These are phyloP conservation scores for Aldabrachelys gigantea DNA, from an alignment of 2,113 vertebrate species.

Conservation along the genomic window DNA sequence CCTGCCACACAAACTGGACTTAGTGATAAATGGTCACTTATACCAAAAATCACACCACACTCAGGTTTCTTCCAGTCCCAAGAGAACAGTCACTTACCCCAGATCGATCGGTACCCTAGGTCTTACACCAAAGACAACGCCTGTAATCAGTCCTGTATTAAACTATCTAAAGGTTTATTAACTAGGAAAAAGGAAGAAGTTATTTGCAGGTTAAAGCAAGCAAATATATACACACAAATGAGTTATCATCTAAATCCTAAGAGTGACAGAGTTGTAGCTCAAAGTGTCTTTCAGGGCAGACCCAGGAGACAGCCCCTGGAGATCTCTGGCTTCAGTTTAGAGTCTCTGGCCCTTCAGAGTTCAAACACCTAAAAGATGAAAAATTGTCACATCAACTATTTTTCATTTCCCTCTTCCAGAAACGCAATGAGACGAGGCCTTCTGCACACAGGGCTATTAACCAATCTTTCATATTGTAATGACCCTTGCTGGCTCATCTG, in stretches of 20 bases:
- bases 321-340: background rate
- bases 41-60: background rate
- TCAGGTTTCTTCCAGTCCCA: background rate
- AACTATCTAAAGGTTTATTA: background rate
- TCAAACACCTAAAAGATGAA: background rate
- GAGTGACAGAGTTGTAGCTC: background rate
- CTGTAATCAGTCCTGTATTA: background rate
- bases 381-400: background rate
- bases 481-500: background rate
- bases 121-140: background rate
- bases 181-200: background rate
- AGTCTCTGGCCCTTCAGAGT: background rate
- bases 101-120: background rate
- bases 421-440: background rate
- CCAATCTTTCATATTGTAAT: background rate
- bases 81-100: background rate
- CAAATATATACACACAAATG: background rate
- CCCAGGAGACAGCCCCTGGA: background rate
- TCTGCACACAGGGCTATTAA: background rate
- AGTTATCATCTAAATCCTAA: background rate
- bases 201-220: background rate
- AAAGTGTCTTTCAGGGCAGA: background rate
- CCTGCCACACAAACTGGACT: background rate
- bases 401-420: background rate
- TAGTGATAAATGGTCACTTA: background rate